These are phyloP conservation scores for Butorides virescens DNA, from an alignment of 2,113 vertebrate genomes.

Conservation along the genomic window DNA sequence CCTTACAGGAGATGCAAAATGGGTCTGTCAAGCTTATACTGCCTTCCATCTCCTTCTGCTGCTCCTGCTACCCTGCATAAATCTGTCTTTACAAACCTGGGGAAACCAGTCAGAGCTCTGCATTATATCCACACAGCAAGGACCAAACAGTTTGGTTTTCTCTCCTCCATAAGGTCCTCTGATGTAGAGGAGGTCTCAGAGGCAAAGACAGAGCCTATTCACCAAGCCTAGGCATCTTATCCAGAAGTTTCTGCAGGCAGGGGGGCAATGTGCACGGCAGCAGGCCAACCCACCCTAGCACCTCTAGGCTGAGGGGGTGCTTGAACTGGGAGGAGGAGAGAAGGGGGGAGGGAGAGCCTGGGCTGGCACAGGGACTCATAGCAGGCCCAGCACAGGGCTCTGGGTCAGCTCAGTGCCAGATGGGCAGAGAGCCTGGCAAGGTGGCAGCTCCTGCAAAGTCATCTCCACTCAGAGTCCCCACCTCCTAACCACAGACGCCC, in stretches of 20 bases:
- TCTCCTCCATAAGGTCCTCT: not conserved
- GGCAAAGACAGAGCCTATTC: not conserved
- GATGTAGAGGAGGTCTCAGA: not conserved
- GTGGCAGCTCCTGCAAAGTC: not conserved
- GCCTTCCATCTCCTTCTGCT: not conserved
- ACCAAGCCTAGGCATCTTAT: not conserved
- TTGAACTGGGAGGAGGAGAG: not conserved
- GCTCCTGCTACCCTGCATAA: not conserved
- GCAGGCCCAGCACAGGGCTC: not conserved
- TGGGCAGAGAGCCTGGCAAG: not conserved
- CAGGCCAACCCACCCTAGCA: not conserved
- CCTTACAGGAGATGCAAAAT: not conserved
- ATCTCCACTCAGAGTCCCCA: not conserved
- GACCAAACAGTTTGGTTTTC: not conserved
- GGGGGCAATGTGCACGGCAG: fast-evolving
- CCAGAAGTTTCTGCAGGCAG: not conserved
- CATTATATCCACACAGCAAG: not conserved
- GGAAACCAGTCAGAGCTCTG: not conserved
- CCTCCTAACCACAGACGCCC: not conserved
- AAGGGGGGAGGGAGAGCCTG: not conserved
- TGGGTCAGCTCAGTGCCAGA: not conserved
- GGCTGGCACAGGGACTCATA: not conserved
- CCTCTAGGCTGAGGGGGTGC: not conserved
- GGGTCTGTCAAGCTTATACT: not conserved
- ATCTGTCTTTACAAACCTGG: not conserved